These are phyloP conservation scores for Pseudomyrmex flavicornis DNA, from an alignment of 1,140 invertebrate genomes.

Conservation along the genomic window DNA sequence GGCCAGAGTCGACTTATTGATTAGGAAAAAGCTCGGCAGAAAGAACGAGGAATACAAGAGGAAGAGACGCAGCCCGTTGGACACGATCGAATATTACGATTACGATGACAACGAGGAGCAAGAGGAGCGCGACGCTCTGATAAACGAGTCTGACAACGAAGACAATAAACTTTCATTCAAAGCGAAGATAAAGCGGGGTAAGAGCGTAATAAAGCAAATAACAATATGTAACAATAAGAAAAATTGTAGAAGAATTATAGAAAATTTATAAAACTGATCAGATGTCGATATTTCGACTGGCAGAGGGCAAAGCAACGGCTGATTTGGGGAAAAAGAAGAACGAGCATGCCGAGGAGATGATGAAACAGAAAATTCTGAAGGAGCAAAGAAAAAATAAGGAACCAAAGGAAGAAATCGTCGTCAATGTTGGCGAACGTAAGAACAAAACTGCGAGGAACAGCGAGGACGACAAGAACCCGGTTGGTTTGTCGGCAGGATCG, in stretches of 20 bases:
- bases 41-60: neutral
- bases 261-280: neutral
- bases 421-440: neutral
- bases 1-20: constrained; percentile 67
- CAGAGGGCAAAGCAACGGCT: neutral
- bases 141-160: constrained; percentile 14
- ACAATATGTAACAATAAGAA: neutral
- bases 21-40: constrained; percentile 59
- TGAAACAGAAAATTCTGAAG: constrained; percentile 43
- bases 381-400: constrained; percentile 41
- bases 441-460: constrained; percentile 3
- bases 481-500: neutral
- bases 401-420: constrained; percentile 69
- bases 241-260: neutral
- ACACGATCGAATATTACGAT: constrained; percentile 75
- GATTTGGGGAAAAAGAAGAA: constrained; percentile 56
- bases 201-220: constrained; percentile 7
- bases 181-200: constrained; percentile 37
- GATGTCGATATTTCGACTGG: neutral
- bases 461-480: neutral
- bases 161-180: neutral
- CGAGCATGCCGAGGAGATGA: constrained; percentile 60
- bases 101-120: constrained; percentile 66
- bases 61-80: constrained; percentile 47
- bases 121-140: constrained; percentile 10